Conservation (phyloP, 2,888 invertebrate species). For the Deroplatys truncata region DNA sequence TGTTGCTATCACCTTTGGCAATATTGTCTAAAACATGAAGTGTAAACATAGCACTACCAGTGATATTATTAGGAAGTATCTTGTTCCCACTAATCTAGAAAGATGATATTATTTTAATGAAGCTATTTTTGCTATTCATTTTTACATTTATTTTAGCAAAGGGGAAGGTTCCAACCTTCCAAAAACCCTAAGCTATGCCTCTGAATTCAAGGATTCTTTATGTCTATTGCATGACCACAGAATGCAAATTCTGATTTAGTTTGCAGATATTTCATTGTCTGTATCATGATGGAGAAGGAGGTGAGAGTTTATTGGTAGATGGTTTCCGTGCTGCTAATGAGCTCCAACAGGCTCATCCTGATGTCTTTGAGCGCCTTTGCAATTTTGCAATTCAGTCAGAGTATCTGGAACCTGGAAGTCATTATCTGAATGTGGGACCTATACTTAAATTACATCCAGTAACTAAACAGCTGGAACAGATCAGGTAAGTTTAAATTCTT, state of each 20-base stretch:
- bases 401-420: constrained; percentile 59
- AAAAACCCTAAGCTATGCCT: no score
- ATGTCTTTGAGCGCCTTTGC: constrained; percentile 57
- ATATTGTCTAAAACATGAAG: no score
- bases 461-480: constrained; percentile 55
- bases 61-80: no score
- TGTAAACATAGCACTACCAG: no score
- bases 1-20: no score
- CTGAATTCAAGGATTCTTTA: no score
- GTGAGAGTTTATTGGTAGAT: constrained; percentile 70
- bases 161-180: no score
- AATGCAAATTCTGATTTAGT: constrained; percentile 31
- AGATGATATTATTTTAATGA: no score
- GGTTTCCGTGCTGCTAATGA: constrained; percentile 63
- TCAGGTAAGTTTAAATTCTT: constrained; percentile 47
- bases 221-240: no score
- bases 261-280: constrained; percentile 60
- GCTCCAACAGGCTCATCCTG: constrained; percentile 51
- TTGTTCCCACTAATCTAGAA: no score
- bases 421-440: constrained; percentile 55
- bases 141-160: no score
- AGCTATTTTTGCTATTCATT: no score
- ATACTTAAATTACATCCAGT: constrained; percentile 55
- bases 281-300: constrained; percentile 58
- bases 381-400: constrained; percentile 57